Conservation (phyloP, 2,113 vertebrate genomes). For the Panurus biarmicus region DNA sequence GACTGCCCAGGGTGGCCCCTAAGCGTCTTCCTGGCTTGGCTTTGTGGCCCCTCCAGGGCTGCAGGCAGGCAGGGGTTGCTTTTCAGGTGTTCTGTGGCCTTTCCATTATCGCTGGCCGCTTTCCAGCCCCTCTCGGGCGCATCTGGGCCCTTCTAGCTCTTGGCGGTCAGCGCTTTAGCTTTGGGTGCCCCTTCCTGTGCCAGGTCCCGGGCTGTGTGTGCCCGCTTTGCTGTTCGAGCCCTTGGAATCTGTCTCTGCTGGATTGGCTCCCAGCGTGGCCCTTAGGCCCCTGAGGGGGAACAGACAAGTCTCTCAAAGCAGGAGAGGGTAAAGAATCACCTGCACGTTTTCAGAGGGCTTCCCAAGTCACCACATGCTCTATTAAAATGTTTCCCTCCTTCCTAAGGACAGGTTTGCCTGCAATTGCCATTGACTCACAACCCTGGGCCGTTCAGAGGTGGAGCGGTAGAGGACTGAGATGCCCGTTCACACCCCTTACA, state of each 20-base stretch:
- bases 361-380: background rate
- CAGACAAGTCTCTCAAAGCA: background rate
- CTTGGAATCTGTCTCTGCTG: background rate
- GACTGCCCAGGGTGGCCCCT: background rate
- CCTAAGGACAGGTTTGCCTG: background rate
- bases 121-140: background rate
- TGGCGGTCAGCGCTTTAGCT: background rate
- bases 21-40: background rate
- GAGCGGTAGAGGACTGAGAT: background rate
- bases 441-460: background rate
- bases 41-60: background rate
- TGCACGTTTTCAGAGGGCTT: background rate
- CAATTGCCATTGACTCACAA: background rate
- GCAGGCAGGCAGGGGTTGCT: background rate
- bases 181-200: background rate
- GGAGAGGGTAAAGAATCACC: background rate
- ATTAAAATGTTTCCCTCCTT: background rate
- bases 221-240: accelerated
- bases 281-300: background rate
- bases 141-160: background rate
- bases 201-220: accelerated
- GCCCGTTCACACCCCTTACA: background rate
- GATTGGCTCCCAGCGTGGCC: background rate
- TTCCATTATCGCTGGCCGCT: background rate
- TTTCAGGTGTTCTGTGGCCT: background rate